Evolutionary conservation across 30 jellyfish, hydroid and myxozoan species (phyloP), one percentile per base, ranked within the genome.

Genomic region (Cassiopea andromeda): DNA sequence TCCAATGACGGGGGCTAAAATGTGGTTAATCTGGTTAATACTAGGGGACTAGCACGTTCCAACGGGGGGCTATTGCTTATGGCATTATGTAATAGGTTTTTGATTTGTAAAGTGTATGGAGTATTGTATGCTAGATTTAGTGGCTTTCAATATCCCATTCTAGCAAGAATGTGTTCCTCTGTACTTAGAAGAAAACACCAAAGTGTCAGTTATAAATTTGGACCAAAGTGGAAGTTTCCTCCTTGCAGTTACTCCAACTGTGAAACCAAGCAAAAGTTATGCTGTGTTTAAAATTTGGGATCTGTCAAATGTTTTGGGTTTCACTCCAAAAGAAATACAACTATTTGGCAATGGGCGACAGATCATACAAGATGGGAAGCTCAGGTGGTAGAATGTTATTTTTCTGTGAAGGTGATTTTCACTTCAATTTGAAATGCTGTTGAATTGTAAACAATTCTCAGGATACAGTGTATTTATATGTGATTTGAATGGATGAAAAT

Each of bases 161-260:
- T 67, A 88, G 97, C 91, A 81, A 64, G 98, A 90, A 59, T 89
- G 95, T 85, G 90, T 97, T 1, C 98, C 98, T 16, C 88, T 94
- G 46, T 83, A 89, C 67, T 80, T 94, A 76, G 98, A 94, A 64
- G 98, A 94, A 82, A 70, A 84, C 27, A 69, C 96, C 7, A 58
- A 83, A 14, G 91, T 94, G 2, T 82, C 92, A 13, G 27, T 94
- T 48, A 15, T 94, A 16, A 66, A 72, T 57, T 10, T 69, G 48
- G 98, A 89, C 5, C 87, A 82, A 7, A 27, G 82, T 50, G 94
- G 96, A 50, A 44, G 64, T 49, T 76, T 76, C 18, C 49, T 94
- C 75, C 73, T 90, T 3, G 97, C 96, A 1, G 93, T 82, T 43
- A 94, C 98, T 8, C 91, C 93, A 68, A 48, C 61, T 60, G 46